phyloP scores from a whole-genome alignment of 1,140 invertebrate species.

The Ctenoplectra terminalis region DNA sequence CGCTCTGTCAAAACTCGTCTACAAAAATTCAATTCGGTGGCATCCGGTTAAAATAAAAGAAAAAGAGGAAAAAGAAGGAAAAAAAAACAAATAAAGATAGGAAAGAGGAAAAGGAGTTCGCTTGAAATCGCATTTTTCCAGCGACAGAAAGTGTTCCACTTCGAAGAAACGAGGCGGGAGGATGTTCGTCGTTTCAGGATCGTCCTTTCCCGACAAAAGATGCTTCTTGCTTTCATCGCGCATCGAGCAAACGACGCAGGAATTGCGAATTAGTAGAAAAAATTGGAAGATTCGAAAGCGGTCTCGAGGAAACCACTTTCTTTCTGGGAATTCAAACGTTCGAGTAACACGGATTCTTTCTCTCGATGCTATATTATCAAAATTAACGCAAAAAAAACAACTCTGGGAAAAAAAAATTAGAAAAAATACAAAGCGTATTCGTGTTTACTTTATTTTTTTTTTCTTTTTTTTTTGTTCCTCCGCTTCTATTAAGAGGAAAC shows the following conservation, averaged over 20 bases:
- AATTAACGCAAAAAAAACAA: not conserved
- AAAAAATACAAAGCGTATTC: not conserved
- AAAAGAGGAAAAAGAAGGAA: not conserved
- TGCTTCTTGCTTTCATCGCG: conserved; percentile 32
- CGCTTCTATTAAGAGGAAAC: conserved; percentile 5
- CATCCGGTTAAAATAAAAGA: conserved; percentile 18
- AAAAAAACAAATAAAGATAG: not conserved
- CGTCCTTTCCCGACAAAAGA: conserved; percentile 15
- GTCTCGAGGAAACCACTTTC: not conserved
- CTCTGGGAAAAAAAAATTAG: not conserved
- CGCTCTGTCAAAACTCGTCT: conserved; percentile 18
- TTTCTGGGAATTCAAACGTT: not conserved
- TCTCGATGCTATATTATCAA: not conserved
- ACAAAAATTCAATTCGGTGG: conserved; percentile 35
- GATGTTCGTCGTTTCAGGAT: conserved; percentile 18
- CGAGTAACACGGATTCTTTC: not conserved
- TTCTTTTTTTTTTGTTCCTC: not conserved
- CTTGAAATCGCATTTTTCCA: conserved; percentile 22
- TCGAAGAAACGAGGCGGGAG: not conserved
- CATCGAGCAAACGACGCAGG: not conserved
- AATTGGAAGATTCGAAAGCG: not conserved
- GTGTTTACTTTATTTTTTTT: not conserved
- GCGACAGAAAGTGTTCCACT: conserved; percentile 27
- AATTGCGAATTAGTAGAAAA: conserved; percentile 18
- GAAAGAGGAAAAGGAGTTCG: not conserved